Conservation (phyloP, 1,140 invertebrate species). For the honey bee (Apis mellifera) region Amel_HAv3.1 CM009942.2:10960501-10961000, state of each 20-base stretch:
- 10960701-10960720: constrained; percentile 23
- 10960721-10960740: constrained; percentile 50
- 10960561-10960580: constrained; percentile 7
- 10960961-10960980: background rate
- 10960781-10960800: background rate
- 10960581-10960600: background rate
- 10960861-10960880: background rate
- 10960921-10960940: background rate
- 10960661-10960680: background rate
- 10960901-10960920: background rate
- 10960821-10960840: too few species aligned
- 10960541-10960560: too few species aligned
- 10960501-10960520: background rate
- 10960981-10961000: background rate
- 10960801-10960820: too few species aligned
- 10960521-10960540: background rate
- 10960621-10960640: background rate
- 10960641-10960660: too few species aligned
- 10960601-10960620: background rate
- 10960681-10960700: constrained; percentile 26
- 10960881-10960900: background rate
- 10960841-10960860: background rate
- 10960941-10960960: background rate
- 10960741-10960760: background rate
- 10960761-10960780: constrained; percentile 13